These are phyloP conservation scores for Callaeas wilsoni DNA, from an alignment of 2,113 vertebrate species.

Conservation along the genomic window DNA sequence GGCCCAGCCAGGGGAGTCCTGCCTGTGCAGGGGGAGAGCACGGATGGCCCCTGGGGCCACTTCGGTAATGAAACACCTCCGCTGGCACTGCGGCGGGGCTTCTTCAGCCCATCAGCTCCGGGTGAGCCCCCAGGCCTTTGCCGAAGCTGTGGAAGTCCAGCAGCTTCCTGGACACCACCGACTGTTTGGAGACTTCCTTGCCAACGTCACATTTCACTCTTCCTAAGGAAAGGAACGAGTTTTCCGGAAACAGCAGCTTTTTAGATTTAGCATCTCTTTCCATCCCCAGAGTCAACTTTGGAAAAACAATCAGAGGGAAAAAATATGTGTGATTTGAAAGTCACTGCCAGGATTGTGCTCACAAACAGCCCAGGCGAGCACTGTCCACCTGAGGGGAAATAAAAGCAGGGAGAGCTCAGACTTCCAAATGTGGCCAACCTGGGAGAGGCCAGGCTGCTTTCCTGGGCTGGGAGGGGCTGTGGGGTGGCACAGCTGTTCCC, in stretches of 20 bases:
- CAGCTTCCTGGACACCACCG: constrained; percentile 9
- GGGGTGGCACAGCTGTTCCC: background rate
- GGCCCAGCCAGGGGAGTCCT: background rate
- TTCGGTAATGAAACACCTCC: background rate
- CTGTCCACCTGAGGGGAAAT: background rate
- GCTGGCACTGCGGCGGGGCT: rapidly evolving
- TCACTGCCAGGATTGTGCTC: background rate
- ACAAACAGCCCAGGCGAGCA: background rate
- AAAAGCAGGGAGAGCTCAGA: background rate
- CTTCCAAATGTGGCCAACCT: rapidly evolving
- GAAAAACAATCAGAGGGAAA: background rate
- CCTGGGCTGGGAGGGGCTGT: background rate
- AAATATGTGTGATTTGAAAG: background rate
- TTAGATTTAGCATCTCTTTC: constrained; percentile 39
- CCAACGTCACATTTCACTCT: constrained; percentile 20
- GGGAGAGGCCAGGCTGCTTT: background rate
- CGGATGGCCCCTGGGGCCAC: background rate
- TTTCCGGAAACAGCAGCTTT: constrained; percentile 29
- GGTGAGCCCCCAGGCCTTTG: background rate
- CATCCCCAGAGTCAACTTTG: background rate
- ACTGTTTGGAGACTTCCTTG: constrained; percentile 23
- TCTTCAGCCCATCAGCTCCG: background rate
- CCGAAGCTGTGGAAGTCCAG: background rate
- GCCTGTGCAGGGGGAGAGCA: background rate
- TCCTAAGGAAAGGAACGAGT: background rate